Conservation (phyloP, 2,797 vertebrate species). For the Lutjanus campechanus region DNA sequence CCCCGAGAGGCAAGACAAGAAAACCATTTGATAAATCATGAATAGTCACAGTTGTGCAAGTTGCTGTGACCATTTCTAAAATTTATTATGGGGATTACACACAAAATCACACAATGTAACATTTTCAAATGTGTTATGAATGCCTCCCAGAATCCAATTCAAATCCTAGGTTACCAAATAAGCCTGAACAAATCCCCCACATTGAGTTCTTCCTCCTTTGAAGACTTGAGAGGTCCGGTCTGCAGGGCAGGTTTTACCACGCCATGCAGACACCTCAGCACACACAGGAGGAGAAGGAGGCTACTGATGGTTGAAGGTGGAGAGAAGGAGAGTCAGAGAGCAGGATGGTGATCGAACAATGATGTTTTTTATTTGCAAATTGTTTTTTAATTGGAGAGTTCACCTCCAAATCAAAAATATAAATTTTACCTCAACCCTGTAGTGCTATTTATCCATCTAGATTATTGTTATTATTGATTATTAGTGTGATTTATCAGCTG, state of each 20-base stretch:
- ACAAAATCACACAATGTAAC: slow-evolving; percentile 88
- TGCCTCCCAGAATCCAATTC: slow-evolving; percentile 89
- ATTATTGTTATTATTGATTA: too few relatives aligned
- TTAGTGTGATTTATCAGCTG: too few relatives aligned
- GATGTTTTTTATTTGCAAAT: slow-evolving; percentile 55
- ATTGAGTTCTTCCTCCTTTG: slow-evolving; percentile 88
- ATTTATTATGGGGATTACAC: slow-evolving; percentile 90
- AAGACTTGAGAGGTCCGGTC: slow-evolving; percentile 87
- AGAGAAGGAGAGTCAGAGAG: slow-evolving; percentile 30
- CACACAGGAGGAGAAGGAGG: slow-evolving; percentile 57
- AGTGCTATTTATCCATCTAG: too few relatives aligned
- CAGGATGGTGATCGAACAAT: slow-evolving; percentile 17
- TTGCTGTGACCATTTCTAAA: slow-evolving; percentile 83
- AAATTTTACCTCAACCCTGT: too few relatives aligned
- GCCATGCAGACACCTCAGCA: slow-evolving; percentile 78
- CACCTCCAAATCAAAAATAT: too few relatives aligned
- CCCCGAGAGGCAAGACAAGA: slow-evolving; percentile 82
- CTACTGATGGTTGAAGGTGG: slow-evolving; percentile 41
- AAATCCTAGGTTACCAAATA: slow-evolving; percentile 90
- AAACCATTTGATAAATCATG: slow-evolving; percentile 83
- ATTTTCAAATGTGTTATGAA: slow-evolving; percentile 89
- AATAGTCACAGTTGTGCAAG: slow-evolving; percentile 84
- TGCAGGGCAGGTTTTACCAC: slow-evolving; percentile 88
- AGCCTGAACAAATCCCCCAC: slow-evolving; percentile 90
- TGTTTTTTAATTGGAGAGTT: slow-evolving; percentile 6